Evolutionary conservation across 2,888 invertebrate species (phyloP), one percentile per base, ranked within the genome.

Genomic region (Lamellibrachia columna): DNA sequence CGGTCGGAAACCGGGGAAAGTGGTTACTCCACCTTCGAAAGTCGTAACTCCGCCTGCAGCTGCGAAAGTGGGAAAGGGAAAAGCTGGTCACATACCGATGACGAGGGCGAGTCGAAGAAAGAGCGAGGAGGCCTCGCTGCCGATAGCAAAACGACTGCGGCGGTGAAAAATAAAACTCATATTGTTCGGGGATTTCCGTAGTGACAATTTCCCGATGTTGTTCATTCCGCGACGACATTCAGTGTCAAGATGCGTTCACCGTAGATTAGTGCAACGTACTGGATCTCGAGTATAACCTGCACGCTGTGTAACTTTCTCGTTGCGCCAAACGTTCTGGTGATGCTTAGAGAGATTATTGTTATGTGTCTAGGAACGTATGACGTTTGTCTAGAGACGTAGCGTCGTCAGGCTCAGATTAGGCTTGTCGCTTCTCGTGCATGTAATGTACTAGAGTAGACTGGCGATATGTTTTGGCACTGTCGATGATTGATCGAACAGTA

Each of bases 101-200:
- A 93, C 93, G 28, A 90, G 93, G n/a, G 92, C 93, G 3, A 91
- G 55, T 40, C 91, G 93, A 22, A 55, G 92, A 60, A 90, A 92
- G 1, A 92, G 91, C n/a, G 93, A 93, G 52, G 93, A 93, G 55
- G 93, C 93, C 52, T 92, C 93, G 28, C 40, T 92, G 53, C 93
- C 93, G 3, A 93, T 93, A 52, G 93, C 93, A 0, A 93, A 93
- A 91, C 90, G 93, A 60, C 91, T 93, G 4, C 60, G 93, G 40
- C 58, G 60, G 7, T 91, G 53, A 91, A 28, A 1, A 11, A 91
- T 7, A 28, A 6, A 11, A 9, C 52, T 90, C 15, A 1, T n/a
- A 90, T 90, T 90, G 22, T 91, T 53, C 28, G 91, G 40, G 15
- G 6, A 40, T 91, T 52, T n/a, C 15, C 53, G 15, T 91, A 11